Conservation (phyloP, 2,113 vertebrate genomes). For the Uria lomvia region DNA sequence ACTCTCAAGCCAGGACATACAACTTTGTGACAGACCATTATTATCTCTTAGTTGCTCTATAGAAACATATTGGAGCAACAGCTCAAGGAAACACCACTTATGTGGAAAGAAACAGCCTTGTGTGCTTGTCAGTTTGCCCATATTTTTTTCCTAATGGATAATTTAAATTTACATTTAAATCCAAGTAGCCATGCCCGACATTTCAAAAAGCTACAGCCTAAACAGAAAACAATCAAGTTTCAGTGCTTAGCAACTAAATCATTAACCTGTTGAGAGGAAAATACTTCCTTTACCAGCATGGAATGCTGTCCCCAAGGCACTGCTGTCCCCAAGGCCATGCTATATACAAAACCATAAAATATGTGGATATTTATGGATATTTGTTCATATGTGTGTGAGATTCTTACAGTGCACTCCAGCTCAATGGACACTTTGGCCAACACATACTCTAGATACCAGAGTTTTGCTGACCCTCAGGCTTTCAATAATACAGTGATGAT, state of each 20-base stretch:
- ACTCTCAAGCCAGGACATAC: background rate
- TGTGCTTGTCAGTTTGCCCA: background rate
- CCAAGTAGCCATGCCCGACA: background rate
- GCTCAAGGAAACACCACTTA: background rate
- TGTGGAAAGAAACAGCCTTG: background rate
- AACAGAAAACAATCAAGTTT: constrained; percentile 5
- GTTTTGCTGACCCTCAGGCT: background rate
- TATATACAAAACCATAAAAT: background rate
- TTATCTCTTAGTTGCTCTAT: background rate
- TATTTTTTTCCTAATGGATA: background rate
- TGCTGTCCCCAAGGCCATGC: background rate
- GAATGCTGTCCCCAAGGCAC: background rate
- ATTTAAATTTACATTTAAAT: background rate
- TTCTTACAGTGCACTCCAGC: background rate
- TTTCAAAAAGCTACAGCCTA: background rate
- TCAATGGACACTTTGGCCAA: background rate
- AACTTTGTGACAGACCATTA: background rate
- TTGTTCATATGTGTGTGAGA: background rate
- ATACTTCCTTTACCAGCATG: background rate
- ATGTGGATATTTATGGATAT: background rate
- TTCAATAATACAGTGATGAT: background rate
- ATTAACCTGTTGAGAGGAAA: constrained; percentile 33
- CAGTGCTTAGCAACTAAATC: constrained; percentile 45
- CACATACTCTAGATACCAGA: background rate
- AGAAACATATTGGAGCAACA: background rate